A percentile compares a stretch with the other conserved stretches of the same genome.
Conservation (phyloP, 2,888 invertebrate species). For the Aphrophora alni region DNA sequence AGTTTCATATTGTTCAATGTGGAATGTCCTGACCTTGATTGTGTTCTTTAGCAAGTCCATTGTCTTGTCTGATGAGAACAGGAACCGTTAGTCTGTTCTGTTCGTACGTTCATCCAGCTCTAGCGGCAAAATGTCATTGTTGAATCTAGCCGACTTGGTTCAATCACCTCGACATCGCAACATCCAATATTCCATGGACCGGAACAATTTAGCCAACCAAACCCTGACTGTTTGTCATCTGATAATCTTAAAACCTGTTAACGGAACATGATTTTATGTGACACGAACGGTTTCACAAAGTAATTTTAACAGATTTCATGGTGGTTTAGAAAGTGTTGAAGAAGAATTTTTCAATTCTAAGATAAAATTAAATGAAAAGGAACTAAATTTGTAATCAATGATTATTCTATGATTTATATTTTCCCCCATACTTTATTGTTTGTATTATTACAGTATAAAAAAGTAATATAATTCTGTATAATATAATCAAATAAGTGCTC, state of each 20-base stretch:
- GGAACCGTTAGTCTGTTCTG: not conserved
- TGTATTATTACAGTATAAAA: no score
- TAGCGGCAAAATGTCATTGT: slow-evolving; percentile 25
- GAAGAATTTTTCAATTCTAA: no score
- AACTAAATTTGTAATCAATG: no score
- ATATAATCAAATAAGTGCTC: no score
- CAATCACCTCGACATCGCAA: slow-evolving; percentile 28
- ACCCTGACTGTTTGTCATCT: not conserved
- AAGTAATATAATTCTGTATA: no score
- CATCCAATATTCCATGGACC: not conserved
- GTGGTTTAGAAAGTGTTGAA: not conserved
- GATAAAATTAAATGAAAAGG: no score
- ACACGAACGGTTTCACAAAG: not conserved
- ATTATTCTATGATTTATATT: no score
- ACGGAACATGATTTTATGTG: not conserved
- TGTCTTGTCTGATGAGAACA: slow-evolving; percentile 22
- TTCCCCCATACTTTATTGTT: no score
- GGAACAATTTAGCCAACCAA: not conserved
- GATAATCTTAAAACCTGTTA: not conserved
- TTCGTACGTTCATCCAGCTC: not conserved
- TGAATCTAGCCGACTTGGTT: slow-evolving; percentile 7
- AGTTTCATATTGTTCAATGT: not conserved
- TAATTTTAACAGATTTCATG: not conserved
- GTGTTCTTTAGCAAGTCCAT: slow-evolving; percentile 18
- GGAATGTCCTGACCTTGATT: not conserved